A percentile compares a stretch with the other conserved stretches of the same genome.
Evolutionary conservation across 2,113 vertebrate species (phyloP).

Genomic region (Theristicus caerulescens): DNA sequence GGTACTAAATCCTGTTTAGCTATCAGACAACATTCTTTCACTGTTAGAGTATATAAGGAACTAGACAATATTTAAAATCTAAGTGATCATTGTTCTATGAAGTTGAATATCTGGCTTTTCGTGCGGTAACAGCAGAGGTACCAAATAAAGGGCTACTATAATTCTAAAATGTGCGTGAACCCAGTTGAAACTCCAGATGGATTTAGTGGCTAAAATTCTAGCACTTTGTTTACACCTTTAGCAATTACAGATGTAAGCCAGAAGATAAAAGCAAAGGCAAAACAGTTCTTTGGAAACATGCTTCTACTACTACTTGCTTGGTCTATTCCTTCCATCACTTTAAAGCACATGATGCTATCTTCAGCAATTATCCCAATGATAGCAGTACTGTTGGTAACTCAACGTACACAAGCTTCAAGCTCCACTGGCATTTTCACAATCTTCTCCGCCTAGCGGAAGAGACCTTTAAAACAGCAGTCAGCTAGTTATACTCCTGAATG

Average conservation of each 20-base stretch:
- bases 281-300: neutral
- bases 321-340: neutral
- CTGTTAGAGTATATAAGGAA: neutral
- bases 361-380: neutral
- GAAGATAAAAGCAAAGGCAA: neutral
- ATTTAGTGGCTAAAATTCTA: neutral
- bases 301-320: neutral
- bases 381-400: neutral
- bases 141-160: neutral
- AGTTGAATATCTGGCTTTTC: neutral
- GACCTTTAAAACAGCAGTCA: neutral
- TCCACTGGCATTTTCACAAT: neutral
- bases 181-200: neutral
- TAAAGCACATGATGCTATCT: neutral
- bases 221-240: neutral
- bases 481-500: neutral
- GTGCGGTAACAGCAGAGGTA: neutral
- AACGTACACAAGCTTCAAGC: neutral
- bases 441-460: neutral
- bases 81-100: neutral
- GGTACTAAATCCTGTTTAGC: neutral
- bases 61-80: neutral
- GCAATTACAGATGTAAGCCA: neutral
- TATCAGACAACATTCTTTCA: neutral
- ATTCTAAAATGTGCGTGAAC: neutral